These are phyloP conservation scores for Hormiphora californensis DNA, from an alignment of 37 sponge, comb jelly and placozoan genomes.

Conservation along the genomic window DNA sequence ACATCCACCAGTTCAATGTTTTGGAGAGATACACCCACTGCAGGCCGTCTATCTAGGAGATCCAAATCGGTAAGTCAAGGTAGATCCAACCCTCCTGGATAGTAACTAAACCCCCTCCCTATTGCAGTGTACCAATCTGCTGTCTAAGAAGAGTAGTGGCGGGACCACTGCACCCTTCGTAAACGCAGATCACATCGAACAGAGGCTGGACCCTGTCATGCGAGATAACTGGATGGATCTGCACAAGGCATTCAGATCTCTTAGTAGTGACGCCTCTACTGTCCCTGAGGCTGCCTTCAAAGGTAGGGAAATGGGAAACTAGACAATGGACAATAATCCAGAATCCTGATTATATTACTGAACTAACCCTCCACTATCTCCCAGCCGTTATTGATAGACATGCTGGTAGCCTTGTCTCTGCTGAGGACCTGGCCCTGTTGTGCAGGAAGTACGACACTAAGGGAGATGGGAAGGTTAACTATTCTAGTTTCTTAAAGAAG, in stretches of 20 bases:
- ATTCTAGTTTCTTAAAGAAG: conserved; percentile 17
- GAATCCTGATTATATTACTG: too few species aligned
- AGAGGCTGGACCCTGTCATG: background rate
- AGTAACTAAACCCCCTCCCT: background rate
- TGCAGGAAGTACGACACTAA: conserved; percentile 42
- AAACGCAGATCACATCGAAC: conserved; percentile 17
- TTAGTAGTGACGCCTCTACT: background rate
- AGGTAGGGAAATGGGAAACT: background rate
- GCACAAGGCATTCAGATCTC: conserved; percentile 12
- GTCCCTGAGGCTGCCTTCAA: conserved; percentile 11
- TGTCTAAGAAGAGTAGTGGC: background rate
- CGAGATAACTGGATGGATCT: conserved; percentile 47
- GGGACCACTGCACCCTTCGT: conserved; percentile 47
- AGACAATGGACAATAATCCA: too few species aligned
- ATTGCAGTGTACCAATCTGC: conserved; percentile 24
- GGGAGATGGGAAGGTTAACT: background rate
- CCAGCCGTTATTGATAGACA: too few species aligned
- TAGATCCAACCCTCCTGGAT: background rate
- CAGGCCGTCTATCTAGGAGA: background rate
- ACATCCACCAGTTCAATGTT: too few species aligned
- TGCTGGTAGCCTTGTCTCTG: too few species aligned
- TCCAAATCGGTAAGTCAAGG: background rate
- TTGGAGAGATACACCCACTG: background rate
- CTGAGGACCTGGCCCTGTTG: background rate
- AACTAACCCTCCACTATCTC: too few species aligned